Base-by-base conservation (phyloP, 2,113 vertebrate species). In the Pteruthius melanotis region DNA sequence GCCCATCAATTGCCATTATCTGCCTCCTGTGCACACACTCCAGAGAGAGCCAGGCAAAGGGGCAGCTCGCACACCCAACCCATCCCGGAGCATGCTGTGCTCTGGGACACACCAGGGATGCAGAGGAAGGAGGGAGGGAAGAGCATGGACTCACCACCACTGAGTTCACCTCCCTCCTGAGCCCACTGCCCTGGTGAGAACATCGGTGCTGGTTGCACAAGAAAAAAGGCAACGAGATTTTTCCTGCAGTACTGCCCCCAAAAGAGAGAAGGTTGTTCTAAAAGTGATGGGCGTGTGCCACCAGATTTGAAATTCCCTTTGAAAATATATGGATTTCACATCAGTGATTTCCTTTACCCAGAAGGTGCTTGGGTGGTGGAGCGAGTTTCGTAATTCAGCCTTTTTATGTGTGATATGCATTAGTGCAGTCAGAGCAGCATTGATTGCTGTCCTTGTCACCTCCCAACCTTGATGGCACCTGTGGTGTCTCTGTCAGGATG, bases 1-100 rank as follows among this genome's bases (percentile, higher is more conserved):
- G 64, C 90, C 53, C 93, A 94, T 96, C 90, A 94, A 75, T 96
- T 2, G 53, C 93, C 93, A 59, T 91, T 81, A 90, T 77, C 92
- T 79, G 44, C 92, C 94, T 95, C 40, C 52, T 90, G 87, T 64
- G 81, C 96, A 87, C 3, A 6, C 65, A 18, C 89, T 69, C 18
- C 63, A 42, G 56, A 47, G 35, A 72, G 45, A 87, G 44, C 15
- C 81, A 83, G 70, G 81, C 47, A 11, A 5, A 31, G 61, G 69
- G 61, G 40, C 1, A 17, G 69, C 66, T 92, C 26, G 0, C 22
- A 33, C 47, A 56, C 69, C 83, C 40, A 3, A 4, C 23, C 52
- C 74, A 8, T 3, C 13, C 27, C 0, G 0, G 64, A 35, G 57
- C 26, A 0, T 31, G 42, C 56, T 2, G 0, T 15, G 75, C 54